Evolutionary conservation across 2,113 vertebrate genomes (phyloP), one percentile per base, ranked within the genome.

Genomic region (Hirundichthys speculiger): DNA sequence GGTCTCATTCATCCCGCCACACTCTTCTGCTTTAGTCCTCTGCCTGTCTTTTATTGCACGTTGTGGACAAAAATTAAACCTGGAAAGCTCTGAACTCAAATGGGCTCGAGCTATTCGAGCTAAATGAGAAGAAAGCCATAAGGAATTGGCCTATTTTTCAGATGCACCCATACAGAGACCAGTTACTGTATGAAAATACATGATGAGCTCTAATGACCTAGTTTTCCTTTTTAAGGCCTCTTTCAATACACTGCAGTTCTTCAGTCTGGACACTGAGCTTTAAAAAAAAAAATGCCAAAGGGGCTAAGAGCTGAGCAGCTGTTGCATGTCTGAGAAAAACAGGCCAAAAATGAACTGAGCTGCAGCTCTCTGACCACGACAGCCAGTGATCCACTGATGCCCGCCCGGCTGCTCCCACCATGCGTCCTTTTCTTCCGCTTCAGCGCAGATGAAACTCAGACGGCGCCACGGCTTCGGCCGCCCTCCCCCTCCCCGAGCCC

Each of bases 391-490:
- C 87, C 56, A 19, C 62, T 66, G 60, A 79, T 64, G 60, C 69
- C 60, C 63, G 64, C 57, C 74, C 77, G 64, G 58, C 76, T 82
- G 84, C 83, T 86, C 79, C 82, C 83, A 77, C 82, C 87, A 86
- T 75, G 79, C 79, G 64, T 89, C 79, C 79, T 77, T 76, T 89
- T 79, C 88, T 89, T 89, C 87, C 85, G 88, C 88, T 80, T 73
- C 82, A 86, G 69, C 85, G 77, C 83, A 75, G 86, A 86, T 84
- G 80, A 89, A 84, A 86, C 79, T 54, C 86, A 87, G 87, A 86
- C 84, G 71, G 83, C 75, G 79, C 80, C 66, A 57, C 65, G 47
- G 64, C 59, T 57, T 55, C 63, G 65, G 55, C 30, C 58, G 20
- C 50, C 67, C 65, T 14, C 62, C 58, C 64, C 51, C 30, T 39